Evolutionary conservation across 2,113 vertebrate species (phyloP), one percentile per base, ranked within the genome.

Genomic region (Daboia siamensis): DNA sequence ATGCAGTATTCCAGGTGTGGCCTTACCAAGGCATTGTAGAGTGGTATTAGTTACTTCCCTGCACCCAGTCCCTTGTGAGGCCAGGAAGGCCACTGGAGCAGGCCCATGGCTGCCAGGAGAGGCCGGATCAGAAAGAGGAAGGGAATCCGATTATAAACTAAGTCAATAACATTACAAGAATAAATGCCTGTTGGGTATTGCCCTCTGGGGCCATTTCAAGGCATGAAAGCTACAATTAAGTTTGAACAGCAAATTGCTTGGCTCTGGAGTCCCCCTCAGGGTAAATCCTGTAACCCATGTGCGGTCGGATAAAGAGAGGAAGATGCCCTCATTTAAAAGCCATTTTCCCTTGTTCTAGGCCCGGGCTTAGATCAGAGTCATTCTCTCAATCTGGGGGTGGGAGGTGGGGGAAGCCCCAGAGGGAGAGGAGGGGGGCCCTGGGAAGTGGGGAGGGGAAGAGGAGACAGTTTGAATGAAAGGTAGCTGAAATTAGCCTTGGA

Each of bases 401-500:
- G 52, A 24, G 23, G 1, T 29, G 56, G 54, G 93, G 94, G 94
- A 91, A 46, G 5, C n/a, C 10, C 29, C 59, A 59, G 1, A 44
- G 80, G 39, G 57, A 57, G 56, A 29, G 21, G 56, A 5, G 5
- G 4, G 4, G 24, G 54, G 21, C 51, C 13, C 24, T 85, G 90
- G n/a, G 69, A 84, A 90, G 48, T 15, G 64, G 48, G 26, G 24
- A 24, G 89, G 46, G 51, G 93, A 92, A 92, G 88, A 51, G 94
- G 90, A 80, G 55, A 0, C 15, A 5, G 92, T 96, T 93, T 90
- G 94, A 95, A 93, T 94, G 94, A 94, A 93, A 92, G 91, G 92
- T 96, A 96, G 92, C 93, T 88, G 95, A 96, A 96, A 97, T 97
- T 95, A 96, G 96, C 94, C 96, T 97, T 97, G 96, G 96, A 96